Evolutionary conservation across 2,797 vertebrate species (phyloP), one percentile per base, ranked within the genome.

Genomic region (Cryptoprocta ferox): DNA sequence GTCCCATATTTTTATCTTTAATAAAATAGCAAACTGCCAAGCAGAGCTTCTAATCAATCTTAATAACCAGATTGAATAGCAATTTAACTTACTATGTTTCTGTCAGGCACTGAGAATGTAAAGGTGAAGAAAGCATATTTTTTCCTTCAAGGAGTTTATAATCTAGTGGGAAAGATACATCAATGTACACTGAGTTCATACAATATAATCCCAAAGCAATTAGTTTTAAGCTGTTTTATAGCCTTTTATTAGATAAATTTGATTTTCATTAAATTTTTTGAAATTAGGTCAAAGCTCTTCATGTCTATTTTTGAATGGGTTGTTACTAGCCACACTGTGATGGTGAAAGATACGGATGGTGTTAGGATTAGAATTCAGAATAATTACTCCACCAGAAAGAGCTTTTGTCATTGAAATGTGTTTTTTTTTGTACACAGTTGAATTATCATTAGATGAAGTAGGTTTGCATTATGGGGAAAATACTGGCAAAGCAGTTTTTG

Each of bases 221-320:
- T 89, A 50, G 21, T 76, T 76, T 89, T 83, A 93, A 81, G 39
- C 2, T 86, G 4, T 56, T 2, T 2, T 39, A 75, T 45, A 93
- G 37, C 2, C 9, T 93, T 94, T 94, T 82, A 68, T 48, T 82
- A 70, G 19, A 81, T 65, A n/a, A 83, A 87, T 66, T 21, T 80
- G 10, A 75, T 91, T 83, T 82, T 94, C 14, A 76, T 79, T 86
- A 79, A 92, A 45, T 21, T 66, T 84, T 91, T 86, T 73, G 35
- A 90, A 92, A 80, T 87, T 70, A 76, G 24, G 18, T 56, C 30
- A 89, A 96, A 65, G 7, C 10, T 70, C 42, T 85, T 94, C 14
- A 14, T 80, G 11, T 90, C 13, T 93, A 6, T 42, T 96, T 75
- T 45, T 82, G 50, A 68, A 6, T 79, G 35, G 28, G 14, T 68